Base-by-base conservation (phyloP, 2,888 invertebrate genomes). In the Pristionchus arcanus region DNA sequence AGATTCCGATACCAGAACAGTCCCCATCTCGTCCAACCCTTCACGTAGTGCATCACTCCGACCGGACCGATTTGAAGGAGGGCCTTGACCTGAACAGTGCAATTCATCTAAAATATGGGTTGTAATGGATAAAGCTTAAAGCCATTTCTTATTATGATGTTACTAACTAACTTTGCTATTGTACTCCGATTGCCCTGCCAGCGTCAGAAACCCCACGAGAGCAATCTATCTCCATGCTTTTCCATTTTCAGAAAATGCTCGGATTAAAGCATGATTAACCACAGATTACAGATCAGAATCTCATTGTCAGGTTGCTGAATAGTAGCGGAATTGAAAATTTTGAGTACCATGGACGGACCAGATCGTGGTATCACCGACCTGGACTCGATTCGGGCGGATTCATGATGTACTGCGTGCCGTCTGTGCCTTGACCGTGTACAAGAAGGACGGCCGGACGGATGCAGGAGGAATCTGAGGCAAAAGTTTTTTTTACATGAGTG, bases 301-400 rank as follows among this genome's bases (percentile, higher is more conserved):
- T n/a, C n/a, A n/a, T n/a, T n/a, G n/a, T n/a, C n/a, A n/a, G n/a
- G n/a, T n/a, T n/a, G n/a, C n/a, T n/a, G n/a, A n/a, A n/a, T n/a
- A n/a, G n/a, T n/a, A n/a, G n/a, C n/a, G n/a, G n/a, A n/a, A n/a
- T n/a, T n/a, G n/a, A n/a, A n/a, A n/a, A n/a, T n/a, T n/a, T n/a
- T n/a, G n/a, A n/a, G n/a, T n/a, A n/a, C n/a, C n/a, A n/a, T n/a
- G n/a, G n/a, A n/a, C n/a, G 42, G 42, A 42, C 3, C 42, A 42
- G 42, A 42, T 49, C 42, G n/a, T n/a, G n/a, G n/a, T n/a, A n/a
- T 49, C 11, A 49, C 42, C 42, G 11, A 37, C 74, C 74, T 37
- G 74, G 74, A 74, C 74, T 74, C 19, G 74, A 74, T 4, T 74
- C 74, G 21, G 74, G 74, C 21, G 74, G 74, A 21, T 74, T 74